Conservation (phyloP, 2,797 vertebrate genomes). For the Anguilla pacifica region DNA sequence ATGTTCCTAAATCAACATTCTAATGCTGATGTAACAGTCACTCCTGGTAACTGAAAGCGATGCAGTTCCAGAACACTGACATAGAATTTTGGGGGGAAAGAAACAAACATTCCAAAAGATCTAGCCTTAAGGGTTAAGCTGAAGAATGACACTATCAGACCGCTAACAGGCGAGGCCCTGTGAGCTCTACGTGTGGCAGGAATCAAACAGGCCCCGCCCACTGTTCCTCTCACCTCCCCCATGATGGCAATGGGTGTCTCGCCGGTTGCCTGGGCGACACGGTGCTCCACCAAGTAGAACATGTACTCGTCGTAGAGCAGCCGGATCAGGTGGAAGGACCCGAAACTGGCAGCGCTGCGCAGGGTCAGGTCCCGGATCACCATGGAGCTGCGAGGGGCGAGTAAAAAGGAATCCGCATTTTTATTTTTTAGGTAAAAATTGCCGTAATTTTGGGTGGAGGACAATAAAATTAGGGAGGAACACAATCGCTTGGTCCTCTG, state of each 20-base stretch:
- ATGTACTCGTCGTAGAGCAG: slow-evolving; percentile 98
- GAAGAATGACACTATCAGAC: neutral
- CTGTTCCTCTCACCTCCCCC: slow-evolving; percentile 84
- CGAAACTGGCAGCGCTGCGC: slow-evolving; percentile 96
- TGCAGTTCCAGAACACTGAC: no score
- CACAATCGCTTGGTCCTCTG: no score
- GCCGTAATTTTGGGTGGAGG: no score
- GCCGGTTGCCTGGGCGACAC: slow-evolving; percentile 92
- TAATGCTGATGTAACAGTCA: no score
- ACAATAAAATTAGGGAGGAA: no score
- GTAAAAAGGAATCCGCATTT: no score
- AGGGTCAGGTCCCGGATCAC: slow-evolving; percentile 97
- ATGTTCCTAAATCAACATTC: no score
- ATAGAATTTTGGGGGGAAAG: no score
- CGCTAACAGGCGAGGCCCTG: neutral
- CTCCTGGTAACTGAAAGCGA: no score
- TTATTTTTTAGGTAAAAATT: no score
- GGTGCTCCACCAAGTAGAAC: slow-evolving; percentile 98
- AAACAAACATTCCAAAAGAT: no score
- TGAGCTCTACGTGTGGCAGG: neutral
- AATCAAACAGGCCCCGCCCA: no score
- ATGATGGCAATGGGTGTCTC: slow-evolving; percentile 94
- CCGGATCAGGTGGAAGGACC: slow-evolving; percentile 97
- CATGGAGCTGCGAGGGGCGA: slow-evolving; percentile 83
- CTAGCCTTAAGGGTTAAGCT: neutral